These are phyloP conservation scores for Engraulis encrasicolus DNA, from an alignment of 2,113 vertebrate genomes.

Conservation along the genomic window DNA sequence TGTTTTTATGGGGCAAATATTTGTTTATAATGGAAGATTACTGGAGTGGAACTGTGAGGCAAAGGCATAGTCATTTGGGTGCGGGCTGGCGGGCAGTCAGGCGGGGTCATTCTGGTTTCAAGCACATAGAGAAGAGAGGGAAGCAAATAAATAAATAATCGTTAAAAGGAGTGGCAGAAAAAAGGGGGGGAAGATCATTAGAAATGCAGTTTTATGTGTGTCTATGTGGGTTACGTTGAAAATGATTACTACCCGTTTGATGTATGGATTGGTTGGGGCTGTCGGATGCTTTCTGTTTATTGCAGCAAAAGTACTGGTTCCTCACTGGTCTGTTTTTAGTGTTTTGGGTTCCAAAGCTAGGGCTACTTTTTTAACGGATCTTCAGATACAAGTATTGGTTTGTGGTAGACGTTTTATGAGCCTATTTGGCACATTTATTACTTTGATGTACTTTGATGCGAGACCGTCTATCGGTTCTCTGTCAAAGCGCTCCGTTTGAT, in stretches of 20 bases:
- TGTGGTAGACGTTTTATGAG: constrained; percentile 10
- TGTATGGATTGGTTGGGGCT: constrained; percentile 30
- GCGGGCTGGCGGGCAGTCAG: not conserved
- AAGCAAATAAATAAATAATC: not conserved
- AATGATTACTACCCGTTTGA: constrained; percentile 9
- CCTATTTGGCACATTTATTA: constrained; percentile 31
- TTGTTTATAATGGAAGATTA: constrained; percentile 76
- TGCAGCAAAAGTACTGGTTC: not conserved
- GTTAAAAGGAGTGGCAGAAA: not conserved
- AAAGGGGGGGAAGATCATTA: not conserved
- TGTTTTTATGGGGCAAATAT: constrained; percentile 80
- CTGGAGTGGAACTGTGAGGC: constrained; percentile 63
- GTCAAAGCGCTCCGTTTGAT: constrained; percentile 32
- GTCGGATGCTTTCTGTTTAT: constrained; percentile 26
- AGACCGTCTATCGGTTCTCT: constrained; percentile 23
- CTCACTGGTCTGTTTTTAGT: not conserved
- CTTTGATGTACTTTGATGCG: constrained; percentile 41
- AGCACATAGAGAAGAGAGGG: not conserved
- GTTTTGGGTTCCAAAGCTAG: not conserved
- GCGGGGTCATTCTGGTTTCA: too few relatives aligned
- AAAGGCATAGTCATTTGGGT: not conserved
- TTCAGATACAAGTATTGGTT: constrained; percentile 16
- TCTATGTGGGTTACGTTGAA: not conserved
- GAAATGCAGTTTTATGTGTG: constrained; percentile 1
- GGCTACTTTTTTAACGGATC: not conserved